phyloP scores from a whole-genome alignment of 2,113 vertebrate species.

The Ornithorhynchus anatinus region DNA sequence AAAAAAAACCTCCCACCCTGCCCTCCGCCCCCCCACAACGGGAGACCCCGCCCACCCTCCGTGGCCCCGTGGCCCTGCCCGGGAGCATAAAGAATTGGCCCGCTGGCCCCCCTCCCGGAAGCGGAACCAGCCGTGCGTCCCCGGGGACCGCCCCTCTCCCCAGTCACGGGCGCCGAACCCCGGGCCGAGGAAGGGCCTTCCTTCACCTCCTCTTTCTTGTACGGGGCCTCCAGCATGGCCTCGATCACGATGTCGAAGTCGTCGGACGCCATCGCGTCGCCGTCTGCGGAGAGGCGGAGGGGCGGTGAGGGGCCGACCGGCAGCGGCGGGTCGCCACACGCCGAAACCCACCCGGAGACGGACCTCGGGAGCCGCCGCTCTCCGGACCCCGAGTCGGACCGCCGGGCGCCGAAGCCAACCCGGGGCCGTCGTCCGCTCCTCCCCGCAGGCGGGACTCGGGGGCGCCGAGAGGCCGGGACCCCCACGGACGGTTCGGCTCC shows the following conservation, averaged over 20 bases:
- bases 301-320: background rate
- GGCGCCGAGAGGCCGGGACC: too few species aligned
- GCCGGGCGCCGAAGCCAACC: too few species aligned
- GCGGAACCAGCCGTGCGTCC: too few species aligned
- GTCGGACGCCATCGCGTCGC: conserved; percentile 52
- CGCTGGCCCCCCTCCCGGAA: too few species aligned
- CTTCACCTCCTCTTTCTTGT: conserved; percentile 67
- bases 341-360: background rate
- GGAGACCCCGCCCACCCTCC: background rate
- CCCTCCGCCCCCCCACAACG: background rate
- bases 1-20: background rate
- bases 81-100: background rate
- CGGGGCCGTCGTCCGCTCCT: too few species aligned
- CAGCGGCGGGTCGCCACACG: background rate
- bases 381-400: too few species aligned
- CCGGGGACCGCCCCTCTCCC: too few species aligned
- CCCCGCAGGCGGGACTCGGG: too few species aligned
- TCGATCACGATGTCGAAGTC: conserved; percentile 71
- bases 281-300: conserved; percentile 23
- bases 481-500: too few species aligned
- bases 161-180: background rate
- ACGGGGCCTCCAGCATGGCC: conserved; percentile 67
- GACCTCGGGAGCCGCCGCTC: background rate
- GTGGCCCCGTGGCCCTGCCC: too few species aligned
- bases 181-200: background rate